A percentile compares a stretch with the other conserved stretches of the same genome.
These are phyloP conservation scores for Drosophila lacteicornis DNA, from an alignment of 1,140 invertebrate species.

Conservation along the genomic window DNA sequence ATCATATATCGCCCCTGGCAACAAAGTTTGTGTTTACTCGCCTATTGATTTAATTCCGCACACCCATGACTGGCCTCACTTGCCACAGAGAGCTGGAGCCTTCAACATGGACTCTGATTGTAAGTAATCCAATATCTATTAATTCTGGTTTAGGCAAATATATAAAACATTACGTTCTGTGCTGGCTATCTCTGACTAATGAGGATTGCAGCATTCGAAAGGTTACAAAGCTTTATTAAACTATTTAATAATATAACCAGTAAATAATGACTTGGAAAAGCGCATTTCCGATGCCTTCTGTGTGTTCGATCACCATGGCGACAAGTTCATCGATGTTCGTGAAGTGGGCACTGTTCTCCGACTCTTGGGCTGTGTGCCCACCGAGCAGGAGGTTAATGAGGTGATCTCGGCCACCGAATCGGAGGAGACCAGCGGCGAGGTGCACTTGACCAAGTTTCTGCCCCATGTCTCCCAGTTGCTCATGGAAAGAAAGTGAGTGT, in stretches of 20 bases:
- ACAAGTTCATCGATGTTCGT: constrained; percentile 93
- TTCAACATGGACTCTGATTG: constrained; percentile 53
- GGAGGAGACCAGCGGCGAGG: constrained; percentile 89
- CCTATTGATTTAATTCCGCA: constrained; percentile 32
- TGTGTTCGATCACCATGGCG: constrained; percentile 94
- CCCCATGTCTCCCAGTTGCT: constrained; percentile 89
- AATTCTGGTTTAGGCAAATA: background rate
- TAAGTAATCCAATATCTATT: constrained; percentile 15
- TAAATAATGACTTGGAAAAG: constrained; percentile 89
- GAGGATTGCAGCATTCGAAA: no score
- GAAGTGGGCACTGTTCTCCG: constrained; percentile 95
- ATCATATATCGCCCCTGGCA: constrained; percentile 25
- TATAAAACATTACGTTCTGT: background rate
- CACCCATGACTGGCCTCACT: constrained; percentile 1
- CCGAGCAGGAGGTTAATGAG: constrained; percentile 94
- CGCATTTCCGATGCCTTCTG: constrained; percentile 94
- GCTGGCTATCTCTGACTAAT: no score
- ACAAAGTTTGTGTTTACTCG: constrained; percentile 21
- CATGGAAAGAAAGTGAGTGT: constrained; percentile 68
- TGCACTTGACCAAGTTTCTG: constrained; percentile 88
- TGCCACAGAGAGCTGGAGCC: background rate
- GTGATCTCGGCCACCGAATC: constrained; percentile 91
- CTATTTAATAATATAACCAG: constrained; percentile 28
- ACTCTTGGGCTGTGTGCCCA: constrained; percentile 91
- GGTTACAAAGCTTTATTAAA: no score